Percentiles rank a stretch among this genome's conserved stretches.
These are phyloP conservation scores for Drosophila suboccidentalis DNA, from an alignment of 2,888 invertebrate genomes.

Conservation along the genomic window DNA sequence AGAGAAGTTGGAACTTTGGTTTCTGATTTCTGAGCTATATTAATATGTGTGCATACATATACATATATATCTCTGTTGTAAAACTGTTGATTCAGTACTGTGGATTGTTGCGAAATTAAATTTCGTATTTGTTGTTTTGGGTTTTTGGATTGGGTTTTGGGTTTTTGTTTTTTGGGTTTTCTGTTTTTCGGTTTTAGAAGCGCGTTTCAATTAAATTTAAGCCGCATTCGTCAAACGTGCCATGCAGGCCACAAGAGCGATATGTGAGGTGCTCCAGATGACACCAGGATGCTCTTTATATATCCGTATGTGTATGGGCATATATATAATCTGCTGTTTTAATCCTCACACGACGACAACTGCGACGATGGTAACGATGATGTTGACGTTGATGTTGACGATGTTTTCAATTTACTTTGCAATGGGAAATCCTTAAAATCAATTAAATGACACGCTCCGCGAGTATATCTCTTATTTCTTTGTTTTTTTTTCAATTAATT, in stretches of 20 bases:
- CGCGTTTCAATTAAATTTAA: constrained; percentile 75
- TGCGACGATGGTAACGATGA: constrained; percentile 23
- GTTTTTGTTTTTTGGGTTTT: constrained; percentile 20
- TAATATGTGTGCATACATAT: constrained; percentile 9
- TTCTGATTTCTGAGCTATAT: constrained; percentile 36
- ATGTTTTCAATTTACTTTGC: constrained; percentile 62
- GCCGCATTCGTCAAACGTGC: constrained; percentile 69
- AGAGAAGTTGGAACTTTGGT: constrained; percentile 40
- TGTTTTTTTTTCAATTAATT: constrained; percentile 38
- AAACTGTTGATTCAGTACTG: constrained; percentile 50
- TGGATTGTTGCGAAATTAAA: constrained; percentile 20
- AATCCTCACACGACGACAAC: constrained; percentile 62
- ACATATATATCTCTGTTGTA: constrained; percentile 12
- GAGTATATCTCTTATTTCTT: constrained; percentile 28
- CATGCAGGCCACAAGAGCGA: constrained; percentile 64
- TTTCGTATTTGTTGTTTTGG: constrained; percentile 27
- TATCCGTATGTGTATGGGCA: constrained; percentile 10
- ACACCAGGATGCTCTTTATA: constrained; percentile 30
- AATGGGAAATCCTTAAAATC: constrained; percentile 73
- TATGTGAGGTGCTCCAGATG: constrained; percentile 42
- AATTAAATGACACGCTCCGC: constrained; percentile 76
- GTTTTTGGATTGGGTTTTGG: constrained; percentile 16
- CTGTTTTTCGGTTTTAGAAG: constrained; percentile 31
- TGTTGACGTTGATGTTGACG: constrained; percentile 26
- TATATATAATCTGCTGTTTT: constrained; percentile 62